Evolutionary conservation across 2,888 invertebrate species (phyloP).

Genomic region (Panopea generosa): DNA sequence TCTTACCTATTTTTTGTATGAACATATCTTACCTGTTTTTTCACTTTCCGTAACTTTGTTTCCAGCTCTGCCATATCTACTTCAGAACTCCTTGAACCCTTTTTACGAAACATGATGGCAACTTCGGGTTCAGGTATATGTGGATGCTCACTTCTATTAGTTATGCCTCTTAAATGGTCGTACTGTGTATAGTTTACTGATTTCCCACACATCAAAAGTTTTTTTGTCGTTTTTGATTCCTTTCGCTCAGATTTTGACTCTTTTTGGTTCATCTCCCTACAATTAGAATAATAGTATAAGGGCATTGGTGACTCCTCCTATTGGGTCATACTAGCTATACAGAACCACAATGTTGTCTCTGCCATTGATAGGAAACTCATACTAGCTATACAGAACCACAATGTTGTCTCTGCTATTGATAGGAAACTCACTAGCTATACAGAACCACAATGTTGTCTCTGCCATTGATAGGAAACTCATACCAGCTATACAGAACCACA

Average conservation of each 20-base stretch:
- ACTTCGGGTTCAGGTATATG: slow-evolving; percentile 92
- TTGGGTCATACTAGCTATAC: too few relatives aligned
- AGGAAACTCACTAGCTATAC: too few relatives aligned
- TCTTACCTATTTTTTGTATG: too few relatives aligned
- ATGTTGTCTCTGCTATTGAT: too few relatives aligned
- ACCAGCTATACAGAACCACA: too few relatives aligned
- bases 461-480: too few relatives aligned
- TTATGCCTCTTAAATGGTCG: slow-evolving; percentile 94
- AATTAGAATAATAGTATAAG: slow-evolving; percentile 13
- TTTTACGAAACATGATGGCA: slow-evolving; percentile 83
- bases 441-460: too few relatives aligned
- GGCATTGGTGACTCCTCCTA: too few relatives aligned
- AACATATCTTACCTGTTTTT: slow-evolving; percentile 82
- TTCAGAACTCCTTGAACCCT: slow-evolving; percentile 77
- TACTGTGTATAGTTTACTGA: slow-evolving; percentile 94
- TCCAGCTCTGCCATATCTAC: slow-evolving; percentile 83
- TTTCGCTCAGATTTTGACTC: slow-evolving; percentile 20
- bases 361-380: too few relatives aligned
- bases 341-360: too few relatives aligned
- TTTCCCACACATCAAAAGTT: slow-evolving; percentile 89
- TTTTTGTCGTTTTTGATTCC: slow-evolving; percentile 35
- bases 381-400: too few relatives aligned
- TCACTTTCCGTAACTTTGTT: slow-evolving; percentile 78
- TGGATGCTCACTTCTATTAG: slow-evolving; percentile 93
- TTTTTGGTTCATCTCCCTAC: slow-evolving; percentile 1